Conservation (phyloP, 2,888 invertebrate genomes). For the Spilosoma lubricipeda region DNA sequence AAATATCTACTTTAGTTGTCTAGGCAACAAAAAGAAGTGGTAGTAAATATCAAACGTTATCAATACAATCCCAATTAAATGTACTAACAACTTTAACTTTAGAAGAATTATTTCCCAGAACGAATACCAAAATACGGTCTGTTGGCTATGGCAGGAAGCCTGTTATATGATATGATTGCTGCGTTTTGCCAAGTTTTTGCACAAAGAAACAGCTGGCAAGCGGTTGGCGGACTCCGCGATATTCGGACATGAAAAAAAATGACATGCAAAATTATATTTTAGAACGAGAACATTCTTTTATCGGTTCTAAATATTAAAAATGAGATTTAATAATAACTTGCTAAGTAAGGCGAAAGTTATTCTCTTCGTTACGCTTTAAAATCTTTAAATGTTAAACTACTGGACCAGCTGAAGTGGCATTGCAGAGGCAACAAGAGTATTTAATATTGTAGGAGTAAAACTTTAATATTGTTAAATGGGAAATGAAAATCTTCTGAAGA, state of each 20-base stretch:
- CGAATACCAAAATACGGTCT: conserved; percentile 5
- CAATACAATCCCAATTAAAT: neutral
- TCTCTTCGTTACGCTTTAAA: neutral
- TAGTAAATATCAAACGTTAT: neutral
- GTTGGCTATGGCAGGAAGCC: conserved; percentile 23
- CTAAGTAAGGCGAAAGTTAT: neutral
- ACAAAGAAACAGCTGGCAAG: conserved; percentile 41
- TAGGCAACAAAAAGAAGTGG: neutral
- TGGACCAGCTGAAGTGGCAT: neutral
- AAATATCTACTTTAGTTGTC: neutral
- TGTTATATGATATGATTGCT: conserved; percentile 44
- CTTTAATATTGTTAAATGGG: neutral
- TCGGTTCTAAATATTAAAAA: no score
- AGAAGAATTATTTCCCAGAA: conserved; percentile 13
- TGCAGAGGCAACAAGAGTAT: neutral
- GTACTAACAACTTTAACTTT: conserved; percentile 1
- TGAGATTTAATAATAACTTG: neutral
- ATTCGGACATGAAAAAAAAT: conserved; percentile 6
- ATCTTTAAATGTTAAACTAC: neutral
- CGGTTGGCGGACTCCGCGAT: conserved; percentile 34
- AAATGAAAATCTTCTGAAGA: neutral
- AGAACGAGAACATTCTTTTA: no score
- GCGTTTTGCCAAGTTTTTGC: conserved; percentile 29
- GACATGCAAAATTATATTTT: neutral
- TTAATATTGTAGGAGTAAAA: neutral